Base-by-base conservation (phyloP, 2,797 vertebrate species). In the Danio aesculapii region DNA sequence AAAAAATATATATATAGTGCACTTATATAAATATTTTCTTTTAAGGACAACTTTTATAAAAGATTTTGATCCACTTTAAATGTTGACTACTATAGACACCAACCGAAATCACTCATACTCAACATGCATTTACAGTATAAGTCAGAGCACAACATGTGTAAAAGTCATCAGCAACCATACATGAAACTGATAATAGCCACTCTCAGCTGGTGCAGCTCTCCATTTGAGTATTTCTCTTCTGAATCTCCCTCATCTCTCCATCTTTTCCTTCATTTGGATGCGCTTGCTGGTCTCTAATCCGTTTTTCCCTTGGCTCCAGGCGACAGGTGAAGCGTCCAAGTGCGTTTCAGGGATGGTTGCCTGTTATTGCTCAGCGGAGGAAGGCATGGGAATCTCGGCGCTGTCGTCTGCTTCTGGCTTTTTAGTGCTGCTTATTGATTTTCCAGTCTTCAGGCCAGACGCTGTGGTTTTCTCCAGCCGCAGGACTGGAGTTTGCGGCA, bases 401-500 rank as follows among this genome's bases (percentile, higher is more conserved):
- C 47, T 61, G 67, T 62, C 47, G 46, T 84, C 79, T 79, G 53
- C 47, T 43, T 17, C 41, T 44, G 53, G 64, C 63, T 30, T 75
- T 71, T 79, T 66, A 73, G 80, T 58, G 67, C 17, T 75, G 41
- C 19, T 79, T 80, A 84, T 84, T 78, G 83, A 84, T 86, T 84
- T 87, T 86, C 76, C 81, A 58, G 71, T 57, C 58, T 59, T 49
- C 6, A 21, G 79, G 80, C 79, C 79, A 84, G 61, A 10, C 68
- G 7, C 39, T 81, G 84, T 10, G 74, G 73, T 82, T 87, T 84
- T 62, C 73, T 79, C 66, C 46, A 44, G 57, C 63, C 68, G 30
- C 16, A 53, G 79, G 61, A 46, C 62, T 63, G 12, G 17, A 49
- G 82, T 55, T 85, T 78, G 39, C 59, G 58, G 62, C 9, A 53